A percentile compares a stretch with the other conserved stretches of the same genome.
phyloP scores from a whole-genome alignment of 2,797 vertebrate genomes.

The Eulemur albifrons region DNA sequence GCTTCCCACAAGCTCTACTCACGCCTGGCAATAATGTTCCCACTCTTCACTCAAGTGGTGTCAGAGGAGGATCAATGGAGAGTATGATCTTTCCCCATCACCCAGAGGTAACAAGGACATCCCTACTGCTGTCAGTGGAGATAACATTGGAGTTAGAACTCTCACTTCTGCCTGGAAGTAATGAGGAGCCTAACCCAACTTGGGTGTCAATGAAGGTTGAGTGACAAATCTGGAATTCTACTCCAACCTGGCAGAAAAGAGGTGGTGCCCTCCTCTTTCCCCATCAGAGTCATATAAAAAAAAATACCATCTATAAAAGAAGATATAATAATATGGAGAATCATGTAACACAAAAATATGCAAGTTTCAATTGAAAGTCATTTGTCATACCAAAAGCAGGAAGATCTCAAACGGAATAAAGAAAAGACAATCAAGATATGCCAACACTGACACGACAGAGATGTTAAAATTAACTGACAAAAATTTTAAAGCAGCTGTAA shows the following conservation, averaged over 20 bases:
- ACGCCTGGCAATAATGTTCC: not conserved
- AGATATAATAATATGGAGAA: not conserved
- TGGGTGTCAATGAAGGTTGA: not conserved
- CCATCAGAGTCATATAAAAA: not conserved
- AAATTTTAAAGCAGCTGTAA: not conserved
- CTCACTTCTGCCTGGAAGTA: not conserved
- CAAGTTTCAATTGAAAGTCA: not conserved
- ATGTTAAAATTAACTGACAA: not conserved
- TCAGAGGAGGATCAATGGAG: not conserved
- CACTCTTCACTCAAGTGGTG: not conserved
- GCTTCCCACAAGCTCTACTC: not conserved
- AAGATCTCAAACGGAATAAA: not conserved
- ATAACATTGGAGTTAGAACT: not conserved
- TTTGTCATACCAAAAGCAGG: not conserved
- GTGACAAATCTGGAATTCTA: not conserved
- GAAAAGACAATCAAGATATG: not conserved
- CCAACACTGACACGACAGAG: not conserved
- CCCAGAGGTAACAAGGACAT: not conserved
- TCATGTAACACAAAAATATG: not conserved
- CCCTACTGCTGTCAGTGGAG: not conserved
- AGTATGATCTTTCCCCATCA: not conserved
- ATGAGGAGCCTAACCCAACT: not conserved
- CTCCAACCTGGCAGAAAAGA: not conserved
- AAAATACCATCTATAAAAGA: not conserved
- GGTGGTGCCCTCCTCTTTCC: not conserved